Base-by-base conservation (phyloP, 2,797 vertebrate species). In the Falco peregrinus region DNA sequence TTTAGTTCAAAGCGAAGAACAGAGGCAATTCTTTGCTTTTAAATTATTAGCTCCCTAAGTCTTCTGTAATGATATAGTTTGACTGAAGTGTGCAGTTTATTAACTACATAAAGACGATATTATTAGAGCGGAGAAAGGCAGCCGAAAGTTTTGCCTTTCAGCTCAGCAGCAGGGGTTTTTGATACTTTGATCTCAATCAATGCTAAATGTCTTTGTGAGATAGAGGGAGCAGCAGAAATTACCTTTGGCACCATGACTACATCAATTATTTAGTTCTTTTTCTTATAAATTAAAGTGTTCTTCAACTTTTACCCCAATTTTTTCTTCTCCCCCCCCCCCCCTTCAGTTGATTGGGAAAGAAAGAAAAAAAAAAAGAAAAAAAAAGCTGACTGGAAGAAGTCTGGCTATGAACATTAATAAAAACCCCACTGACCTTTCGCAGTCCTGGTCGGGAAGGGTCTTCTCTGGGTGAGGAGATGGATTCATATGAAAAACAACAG, bases 161-260 rank as follows among this genome's bases (percentile, higher is more conserved):
- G 98, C 98, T 97, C 92, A 98, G 95, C 99, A 98, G 98, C 98
- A 93, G 98, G 98, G 97, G 98, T 97, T 97, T 98, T 82, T 94
- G 96, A 96, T 94, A 98, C 99, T 99, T 99, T 99, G 98, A 99
- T 99, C 99, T 99, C 98, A 98, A 98, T 98, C 97, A 98, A 98
- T 98, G 98, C 98, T 98, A 98, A 99, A 98, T 98, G 98, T 98
- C 98, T 98, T 98, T 97, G 98, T 98, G 98, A 98, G 98, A 98
- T 97, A 97, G 97, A 98, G 97, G 95, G 97, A 97, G 97, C 97
- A 96, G 96, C 97, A 97, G 98, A 98, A 98, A 98, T 98, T 98
- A 98, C 98, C 97, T 97, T 98, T 98, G 98, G 97, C 98, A 98
- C 98, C 97, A 97, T 95, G 97, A 98, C 96, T 85, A 95, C 96